phyloP scores from a whole-genome alignment of 2,113 vertebrate species.

The Phaethornis superciliosus region DNA sequence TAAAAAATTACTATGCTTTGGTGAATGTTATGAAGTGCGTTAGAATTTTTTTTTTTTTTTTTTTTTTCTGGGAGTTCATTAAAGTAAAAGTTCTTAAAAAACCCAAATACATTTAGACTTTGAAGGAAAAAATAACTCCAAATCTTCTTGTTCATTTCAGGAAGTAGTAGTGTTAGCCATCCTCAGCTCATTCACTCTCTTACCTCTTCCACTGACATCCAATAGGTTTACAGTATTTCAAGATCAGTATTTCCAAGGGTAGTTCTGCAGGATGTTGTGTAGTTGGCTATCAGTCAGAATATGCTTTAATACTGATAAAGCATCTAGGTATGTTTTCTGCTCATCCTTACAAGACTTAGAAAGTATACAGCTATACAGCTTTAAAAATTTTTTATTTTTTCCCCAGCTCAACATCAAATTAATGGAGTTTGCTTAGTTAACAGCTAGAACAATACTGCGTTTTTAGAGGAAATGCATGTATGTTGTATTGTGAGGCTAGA shows the following conservation, averaged over 20 bases:
- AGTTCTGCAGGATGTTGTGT: background rate
- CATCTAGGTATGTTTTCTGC: background rate
- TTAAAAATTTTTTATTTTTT: background rate
- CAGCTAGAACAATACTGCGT: slow-evolving; percentile 1
- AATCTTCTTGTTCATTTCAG: background rate
- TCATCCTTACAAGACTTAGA: slow-evolving; percentile 11
- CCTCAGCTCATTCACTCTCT: background rate
- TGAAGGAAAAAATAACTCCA: background rate
- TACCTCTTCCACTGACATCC: background rate
- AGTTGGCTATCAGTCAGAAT: slow-evolving; percentile 25
- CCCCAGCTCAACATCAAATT: background rate
- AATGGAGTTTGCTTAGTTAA: slow-evolving; percentile 40
- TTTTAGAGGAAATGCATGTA: background rate
- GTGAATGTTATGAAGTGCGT: background rate
- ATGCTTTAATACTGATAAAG: slow-evolving; percentile 17
- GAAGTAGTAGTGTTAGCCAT: background rate
- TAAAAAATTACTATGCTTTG: background rate
- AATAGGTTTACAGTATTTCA: slow-evolving; percentile 9
- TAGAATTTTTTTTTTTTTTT: background rate
- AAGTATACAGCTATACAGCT: background rate
- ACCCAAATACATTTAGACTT: background rate
- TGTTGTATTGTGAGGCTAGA: background rate
- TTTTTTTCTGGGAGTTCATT: background rate
- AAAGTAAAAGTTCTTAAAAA: background rate
- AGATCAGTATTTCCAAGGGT: slow-evolving; percentile 14